These are phyloP conservation scores for Phymorhynchus buccinoides DNA, from an alignment of 1,140 invertebrate species.

Conservation along the genomic window DNA sequence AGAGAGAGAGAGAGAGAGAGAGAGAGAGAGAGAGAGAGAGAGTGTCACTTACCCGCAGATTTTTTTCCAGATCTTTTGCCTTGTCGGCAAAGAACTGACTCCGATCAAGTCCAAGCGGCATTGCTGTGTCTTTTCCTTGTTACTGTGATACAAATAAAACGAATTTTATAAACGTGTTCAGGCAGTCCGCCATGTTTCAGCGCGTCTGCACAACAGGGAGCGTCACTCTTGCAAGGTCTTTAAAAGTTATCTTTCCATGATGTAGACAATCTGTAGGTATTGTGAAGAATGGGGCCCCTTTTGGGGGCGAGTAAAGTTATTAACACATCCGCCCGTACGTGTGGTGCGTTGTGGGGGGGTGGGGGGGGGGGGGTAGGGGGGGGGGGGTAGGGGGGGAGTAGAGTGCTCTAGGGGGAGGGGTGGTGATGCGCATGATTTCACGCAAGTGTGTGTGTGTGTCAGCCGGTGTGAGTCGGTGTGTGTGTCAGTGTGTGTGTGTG, in stretches of 20 bases:
- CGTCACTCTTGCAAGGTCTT: not conserved
- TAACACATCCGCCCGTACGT: not conserved
- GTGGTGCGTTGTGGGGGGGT: too few relatives aligned
- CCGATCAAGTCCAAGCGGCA: slow-evolving; percentile 62
- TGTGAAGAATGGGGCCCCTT: too few relatives aligned
- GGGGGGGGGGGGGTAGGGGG: too few relatives aligned
- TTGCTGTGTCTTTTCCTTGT: slow-evolving; percentile 22
- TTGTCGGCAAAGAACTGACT: slow-evolving; percentile 59
- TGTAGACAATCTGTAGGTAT: too few relatives aligned
- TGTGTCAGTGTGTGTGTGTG: not conserved
- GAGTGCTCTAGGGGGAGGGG: too few relatives aligned
- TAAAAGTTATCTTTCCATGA: not conserved
- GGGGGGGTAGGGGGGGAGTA: too few relatives aligned
- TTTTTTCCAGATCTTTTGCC: slow-evolving; percentile 44
- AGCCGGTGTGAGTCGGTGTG: not conserved
- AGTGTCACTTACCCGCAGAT: not conserved
- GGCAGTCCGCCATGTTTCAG: not conserved
- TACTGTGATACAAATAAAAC: not conserved
- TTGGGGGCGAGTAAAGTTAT: too few relatives aligned
- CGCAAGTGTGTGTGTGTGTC: not conserved
- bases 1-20: not conserved
- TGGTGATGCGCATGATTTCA: not conserved
- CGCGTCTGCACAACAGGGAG: slow-evolving; percentile 21
- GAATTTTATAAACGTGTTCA: not conserved
- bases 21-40: not conserved